Conservation (phyloP, 2,113 vertebrate genomes). For the Macquaria australasica region DNA sequence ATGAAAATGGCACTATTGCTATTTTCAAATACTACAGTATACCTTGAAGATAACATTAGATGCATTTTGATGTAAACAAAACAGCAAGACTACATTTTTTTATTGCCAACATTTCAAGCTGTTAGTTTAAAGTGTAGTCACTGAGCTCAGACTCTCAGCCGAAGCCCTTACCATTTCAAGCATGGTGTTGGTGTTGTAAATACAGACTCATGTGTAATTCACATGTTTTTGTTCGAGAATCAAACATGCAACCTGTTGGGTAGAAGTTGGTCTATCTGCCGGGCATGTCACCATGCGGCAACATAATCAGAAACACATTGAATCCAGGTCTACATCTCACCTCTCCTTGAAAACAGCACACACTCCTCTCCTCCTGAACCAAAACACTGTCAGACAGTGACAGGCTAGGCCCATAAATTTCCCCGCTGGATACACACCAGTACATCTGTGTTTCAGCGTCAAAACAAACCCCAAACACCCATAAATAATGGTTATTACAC, state of each 20-base stretch:
- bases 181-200: background rate
- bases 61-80: background rate
- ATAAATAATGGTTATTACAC: slow-evolving; percentile 48
- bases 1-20: background rate
- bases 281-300: background rate
- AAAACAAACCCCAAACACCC: slow-evolving; percentile 59
- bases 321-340: slow-evolving; percentile 23
- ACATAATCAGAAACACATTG: slow-evolving; percentile 22
- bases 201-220: background rate
- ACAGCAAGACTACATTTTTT: background rate
- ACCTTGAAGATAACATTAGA: background rate
- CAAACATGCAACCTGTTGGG: background rate
- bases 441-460: slow-evolving; percentile 55
- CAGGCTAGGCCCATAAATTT: slow-evolving; percentile 47
- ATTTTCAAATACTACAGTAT: background rate
- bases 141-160: background rate
- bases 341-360: slow-evolving; percentile 23
- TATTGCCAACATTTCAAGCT: background rate
- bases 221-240: background rate
- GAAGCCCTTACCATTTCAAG: background rate
- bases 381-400: slow-evolving; percentile 48
- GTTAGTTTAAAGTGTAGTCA: background rate
- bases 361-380: slow-evolving; percentile 24
- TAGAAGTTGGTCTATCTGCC: background rate
- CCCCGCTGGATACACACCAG: slow-evolving; percentile 55